A percentile compares a stretch with the other conserved stretches of the same genome.
Evolutionary conservation across 2,113 vertebrate genomes (phyloP).

Genomic region (Chaenogobius annularis): DNA sequence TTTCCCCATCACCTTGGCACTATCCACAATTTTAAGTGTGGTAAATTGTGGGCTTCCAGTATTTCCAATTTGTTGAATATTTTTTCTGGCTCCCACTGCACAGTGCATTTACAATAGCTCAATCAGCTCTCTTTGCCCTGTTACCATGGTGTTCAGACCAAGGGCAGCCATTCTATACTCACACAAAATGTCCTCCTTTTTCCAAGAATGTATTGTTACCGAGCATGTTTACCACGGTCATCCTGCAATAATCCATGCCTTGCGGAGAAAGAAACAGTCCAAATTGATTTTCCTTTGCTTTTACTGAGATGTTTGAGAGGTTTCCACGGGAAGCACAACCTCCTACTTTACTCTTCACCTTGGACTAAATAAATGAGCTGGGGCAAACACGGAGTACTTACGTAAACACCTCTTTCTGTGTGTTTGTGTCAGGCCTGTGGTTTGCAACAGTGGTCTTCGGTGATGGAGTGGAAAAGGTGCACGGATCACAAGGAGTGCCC

Average conservation of each 20-base stretch:
- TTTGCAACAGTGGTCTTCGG: constrained; percentile 13
- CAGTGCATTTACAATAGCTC: constrained; percentile 17
- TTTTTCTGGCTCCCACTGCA: background rate
- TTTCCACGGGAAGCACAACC: constrained; percentile 45
- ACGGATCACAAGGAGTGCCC: background rate
- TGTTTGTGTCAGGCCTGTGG: background rate
- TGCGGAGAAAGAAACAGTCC: constrained; percentile 39
- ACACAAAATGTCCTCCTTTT: constrained; percentile 33
- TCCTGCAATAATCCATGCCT: constrained; percentile 44
- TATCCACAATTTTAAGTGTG: background rate
- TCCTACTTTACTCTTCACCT: constrained; percentile 52
- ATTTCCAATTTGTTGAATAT: background rate
- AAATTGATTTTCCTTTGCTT: constrained; percentile 63
- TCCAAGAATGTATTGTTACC: constrained; percentile 27
- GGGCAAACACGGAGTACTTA: constrained; percentile 26
- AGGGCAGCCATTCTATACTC: constrained; percentile 55
- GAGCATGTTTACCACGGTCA: constrained; percentile 65
- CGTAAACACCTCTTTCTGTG: constrained; percentile 21
- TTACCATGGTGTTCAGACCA: constrained; percentile 66
- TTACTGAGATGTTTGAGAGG: constrained; percentile 52
- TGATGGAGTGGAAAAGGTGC: constrained; percentile 15
- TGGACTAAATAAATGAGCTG: constrained; percentile 50
- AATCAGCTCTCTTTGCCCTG: constrained; percentile 36
- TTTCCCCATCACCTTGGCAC: background rate
- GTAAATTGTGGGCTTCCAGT: background rate